Evolutionary conservation across 2,113 vertebrate genomes (phyloP), one percentile per base, ranked within the genome.

Genomic region (Apteryx mantelli): DNA sequence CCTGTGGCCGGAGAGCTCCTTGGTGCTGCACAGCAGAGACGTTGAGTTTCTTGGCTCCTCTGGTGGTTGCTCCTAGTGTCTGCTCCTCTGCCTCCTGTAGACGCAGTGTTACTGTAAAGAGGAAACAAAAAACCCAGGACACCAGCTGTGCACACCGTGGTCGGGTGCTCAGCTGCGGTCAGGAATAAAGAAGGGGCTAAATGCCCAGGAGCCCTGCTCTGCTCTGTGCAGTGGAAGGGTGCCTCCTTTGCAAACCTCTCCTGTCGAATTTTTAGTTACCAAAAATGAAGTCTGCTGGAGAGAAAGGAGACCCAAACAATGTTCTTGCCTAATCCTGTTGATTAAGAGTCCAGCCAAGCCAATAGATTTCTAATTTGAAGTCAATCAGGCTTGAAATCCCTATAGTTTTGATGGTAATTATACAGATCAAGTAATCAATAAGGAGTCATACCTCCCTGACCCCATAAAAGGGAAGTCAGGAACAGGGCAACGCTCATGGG

Each of bases 291-390:
- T 60, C 82, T 40, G 50, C 69, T 79, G 48, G 88, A 63, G 64
- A 83, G 89, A 89, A 68, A 88, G 61, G 92, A 91, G 82, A 86
- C 93, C 89, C 87, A 73, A 81, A 52, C 34, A 60, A 10, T 63
- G 86, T 86, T 84, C 60, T 56, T 44, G 17, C 42, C 81, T 96
- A 89, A 95, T 93, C 66, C 75, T 73, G 81, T 63, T 61, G 90
- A 88, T 86, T 93, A 90, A 64, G 86, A 95, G 66, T 24, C 93
- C 93, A 70, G 15, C 90, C 95, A 95, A 97, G 82, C 89, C 95
- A 95, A 97, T 95, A 89, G 97, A 98, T 98, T 98, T 97, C 96
- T 98, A 97, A 98, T 98, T 98, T 98, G 96, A 95, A 97, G 95
- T 97, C 98, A 97, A 91, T 97, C 97, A 97, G 96, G 95, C 98